phyloP scores from a whole-genome alignment of 2,888 invertebrate genomes.

The Yponomeuta cagnagella region DNA sequence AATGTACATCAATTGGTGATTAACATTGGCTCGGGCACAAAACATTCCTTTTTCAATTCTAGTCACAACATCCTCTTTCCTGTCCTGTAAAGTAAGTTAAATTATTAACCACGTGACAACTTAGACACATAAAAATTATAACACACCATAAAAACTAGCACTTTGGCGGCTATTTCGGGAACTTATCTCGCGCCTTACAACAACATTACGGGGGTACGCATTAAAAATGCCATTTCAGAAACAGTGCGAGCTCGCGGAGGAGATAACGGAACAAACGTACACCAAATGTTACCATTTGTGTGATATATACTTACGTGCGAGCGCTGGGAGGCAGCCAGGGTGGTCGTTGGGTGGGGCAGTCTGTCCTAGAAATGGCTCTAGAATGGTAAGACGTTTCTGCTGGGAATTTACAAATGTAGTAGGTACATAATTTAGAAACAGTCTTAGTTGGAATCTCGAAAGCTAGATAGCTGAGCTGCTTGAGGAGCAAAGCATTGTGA shows the following conservation, averaged over 20 bases:
- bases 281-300: constrained; percentile 2
- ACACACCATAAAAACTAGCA: not conserved
- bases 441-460: too few species aligned
- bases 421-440: too few species aligned
- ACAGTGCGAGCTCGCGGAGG: not conserved
- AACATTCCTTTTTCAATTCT: too few species aligned
- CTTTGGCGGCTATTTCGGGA: not conserved
- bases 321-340: not conserved
- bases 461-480: too few species aligned
- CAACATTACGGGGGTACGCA: not conserved
- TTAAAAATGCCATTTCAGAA: constrained; percentile 3
- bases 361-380: not conserved
- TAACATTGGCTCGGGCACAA: too few species aligned
- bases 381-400: not conserved
- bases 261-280: constrained; percentile 2
- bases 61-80: too few species aligned
- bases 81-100: too few species aligned
- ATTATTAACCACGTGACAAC: too few species aligned
- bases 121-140: not conserved
- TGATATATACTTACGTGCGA: not conserved
- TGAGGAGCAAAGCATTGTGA: too few species aligned
- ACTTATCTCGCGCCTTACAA: constrained; percentile 1
- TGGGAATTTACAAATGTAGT: too few species aligned
- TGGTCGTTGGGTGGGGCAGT: not conserved
- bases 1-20: too few species aligned